phyloP scores from a whole-genome alignment of 2,113 vertebrate species.

The Odocoileus hemionus region DNA sequence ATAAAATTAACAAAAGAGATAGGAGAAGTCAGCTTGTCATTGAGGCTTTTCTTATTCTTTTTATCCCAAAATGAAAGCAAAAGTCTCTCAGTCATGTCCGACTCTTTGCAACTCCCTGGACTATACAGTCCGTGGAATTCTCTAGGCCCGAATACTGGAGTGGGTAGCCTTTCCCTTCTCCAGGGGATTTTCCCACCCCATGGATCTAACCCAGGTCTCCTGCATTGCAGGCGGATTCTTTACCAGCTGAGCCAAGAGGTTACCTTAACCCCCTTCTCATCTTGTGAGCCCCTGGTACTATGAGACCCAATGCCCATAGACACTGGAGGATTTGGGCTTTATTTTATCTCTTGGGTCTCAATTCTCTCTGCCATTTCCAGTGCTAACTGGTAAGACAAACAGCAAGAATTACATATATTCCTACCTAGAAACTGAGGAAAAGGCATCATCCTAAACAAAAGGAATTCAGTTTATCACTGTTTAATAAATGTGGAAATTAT shows the following conservation, averaged over 20 bases:
- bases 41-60: background rate
- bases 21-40: background rate
- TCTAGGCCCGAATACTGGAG: background rate
- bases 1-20: background rate
- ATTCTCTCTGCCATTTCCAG: background rate
- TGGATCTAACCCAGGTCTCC: background rate
- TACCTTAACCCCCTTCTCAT: background rate
- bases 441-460: background rate
- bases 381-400: background rate
- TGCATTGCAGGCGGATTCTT: background rate
- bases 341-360: background rate
- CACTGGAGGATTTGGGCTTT: background rate
- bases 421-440: background rate
- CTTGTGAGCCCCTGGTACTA: background rate
- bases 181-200: background rate
- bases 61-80: background rate
- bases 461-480: background rate
- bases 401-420: background rate
- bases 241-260: background rate
- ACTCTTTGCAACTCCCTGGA: background rate
- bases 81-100: background rate
- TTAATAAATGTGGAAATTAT: background rate
- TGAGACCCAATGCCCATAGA: background rate
- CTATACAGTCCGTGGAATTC: background rate
- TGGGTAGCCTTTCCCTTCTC: background rate